phyloP scores from a whole-genome alignment of 2,888 invertebrate genomes.

The Agrotis ipsilon region DNA sequence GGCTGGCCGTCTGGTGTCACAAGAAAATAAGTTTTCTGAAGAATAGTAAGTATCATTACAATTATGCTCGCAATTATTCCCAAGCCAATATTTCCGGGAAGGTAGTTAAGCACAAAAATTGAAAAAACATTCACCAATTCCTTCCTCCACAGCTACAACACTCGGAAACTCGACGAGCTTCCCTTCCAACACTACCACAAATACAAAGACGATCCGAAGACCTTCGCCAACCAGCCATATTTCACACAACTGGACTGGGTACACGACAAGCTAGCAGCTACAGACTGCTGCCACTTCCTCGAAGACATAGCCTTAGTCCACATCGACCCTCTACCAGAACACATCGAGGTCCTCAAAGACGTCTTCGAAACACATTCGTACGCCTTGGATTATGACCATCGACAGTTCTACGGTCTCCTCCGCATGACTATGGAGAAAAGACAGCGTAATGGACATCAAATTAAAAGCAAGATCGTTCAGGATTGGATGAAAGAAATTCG shows the following conservation, averaged over 20 bases:
- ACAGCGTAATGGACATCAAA: conserved; percentile 78
- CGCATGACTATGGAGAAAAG: conserved; percentile 82
- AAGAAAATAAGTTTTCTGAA: conserved; percentile 90
- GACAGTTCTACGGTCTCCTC: conserved; percentile 95
- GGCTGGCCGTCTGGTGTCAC: conserved; percentile 91
- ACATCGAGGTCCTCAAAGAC: conserved; percentile 92
- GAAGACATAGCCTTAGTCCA: conserved; percentile 93
- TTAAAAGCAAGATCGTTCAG: conserved; percentile 81
- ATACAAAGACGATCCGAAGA: conserved; percentile 86
- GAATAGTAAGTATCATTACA: conserved; percentile 80
- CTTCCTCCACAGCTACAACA: conserved; percentile 92
- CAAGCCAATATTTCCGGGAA: too few species aligned
- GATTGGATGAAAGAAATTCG: conserved; percentile 86
- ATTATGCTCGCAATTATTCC: too few species aligned
- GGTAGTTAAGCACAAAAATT: not conserved
- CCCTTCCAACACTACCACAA: conserved; percentile 94
- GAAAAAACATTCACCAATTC: not conserved
- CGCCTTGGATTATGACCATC: conserved; percentile 95
- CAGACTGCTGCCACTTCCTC: conserved; percentile 94
- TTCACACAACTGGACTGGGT: conserved; percentile 95
- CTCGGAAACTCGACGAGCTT: conserved; percentile 95
- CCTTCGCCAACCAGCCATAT: conserved; percentile 93
- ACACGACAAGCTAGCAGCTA: conserved; percentile 95
- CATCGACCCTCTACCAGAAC: conserved; percentile 86
- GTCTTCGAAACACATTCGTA: conserved; percentile 94